These are phyloP conservation scores for Parnassius apollo DNA, from an alignment of 2,888 invertebrate species.

Conservation along the genomic window DNA sequence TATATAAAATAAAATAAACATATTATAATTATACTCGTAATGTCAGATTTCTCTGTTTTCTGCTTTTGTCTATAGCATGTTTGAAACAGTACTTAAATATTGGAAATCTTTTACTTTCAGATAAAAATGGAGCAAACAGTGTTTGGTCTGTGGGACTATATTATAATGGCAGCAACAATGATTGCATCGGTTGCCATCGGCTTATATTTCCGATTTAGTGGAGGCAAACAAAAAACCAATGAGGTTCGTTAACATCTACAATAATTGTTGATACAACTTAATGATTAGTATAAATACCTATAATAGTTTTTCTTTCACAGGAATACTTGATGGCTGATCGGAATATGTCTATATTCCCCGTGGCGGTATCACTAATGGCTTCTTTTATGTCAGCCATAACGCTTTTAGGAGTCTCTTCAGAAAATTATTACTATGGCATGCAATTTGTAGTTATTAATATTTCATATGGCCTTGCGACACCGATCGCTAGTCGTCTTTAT, in stretches of 20 bases:
- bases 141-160: conserved; percentile 87
- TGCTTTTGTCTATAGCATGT: too few relatives aligned
- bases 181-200: conserved; percentile 88
- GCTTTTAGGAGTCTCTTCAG: conserved; percentile 92
- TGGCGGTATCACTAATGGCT: conserved; percentile 95
- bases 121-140: conserved; percentile 39
- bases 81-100: too few relatives aligned
- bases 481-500: conserved; percentile 88
- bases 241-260: conserved; percentile 73
- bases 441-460: conserved; percentile 90
- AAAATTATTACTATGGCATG: conserved; percentile 91
- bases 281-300: neutral
- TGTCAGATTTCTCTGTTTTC: too few relatives aligned
- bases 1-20: too few relatives aligned
- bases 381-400: conserved; percentile 96
- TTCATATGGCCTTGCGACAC: conserved; percentile 87
- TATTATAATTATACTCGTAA: too few relatives aligned
- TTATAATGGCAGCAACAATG: conserved; percentile 86
- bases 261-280: neutral
- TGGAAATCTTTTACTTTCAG: conserved; percentile 4
- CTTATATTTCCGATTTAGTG: conserved; percentile 91
- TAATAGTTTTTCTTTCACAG: conserved; percentile 63
- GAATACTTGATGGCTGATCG: conserved; percentile 92
- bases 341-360: conserved; percentile 89
- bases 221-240: conserved; percentile 91